A percentile compares a stretch with the other conserved stretches of the same genome.
Conservation (phyloP, 2,797 vertebrate genomes). For the Malacoctenus gilli region DNA sequence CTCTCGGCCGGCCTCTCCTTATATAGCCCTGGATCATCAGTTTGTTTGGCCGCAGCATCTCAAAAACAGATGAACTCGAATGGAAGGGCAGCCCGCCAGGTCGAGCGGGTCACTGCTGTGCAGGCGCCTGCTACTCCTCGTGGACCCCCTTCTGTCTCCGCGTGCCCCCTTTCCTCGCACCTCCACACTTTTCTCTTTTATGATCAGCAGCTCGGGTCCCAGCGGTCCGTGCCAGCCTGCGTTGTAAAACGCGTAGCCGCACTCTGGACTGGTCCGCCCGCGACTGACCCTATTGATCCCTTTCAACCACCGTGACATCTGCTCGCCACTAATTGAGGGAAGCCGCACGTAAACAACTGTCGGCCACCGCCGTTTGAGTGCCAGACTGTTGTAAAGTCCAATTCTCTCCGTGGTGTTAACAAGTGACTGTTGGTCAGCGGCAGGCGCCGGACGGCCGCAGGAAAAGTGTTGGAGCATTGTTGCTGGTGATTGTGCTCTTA, state of each 20-base stretch:
- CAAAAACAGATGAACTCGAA: slow-evolving; percentile 15
- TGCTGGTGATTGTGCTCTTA: neutral
- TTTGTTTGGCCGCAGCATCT: slow-evolving; percentile 41
- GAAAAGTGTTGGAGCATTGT: too few species aligned
- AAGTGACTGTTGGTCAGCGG: slow-evolving; percentile 11
- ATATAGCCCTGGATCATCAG: slow-evolving; percentile 63
- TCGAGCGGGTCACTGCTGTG: slow-evolving; percentile 54
- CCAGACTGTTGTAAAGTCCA: slow-evolving; percentile 60
- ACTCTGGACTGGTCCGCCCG: slow-evolving; percentile 57
- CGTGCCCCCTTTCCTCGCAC: slow-evolving; percentile 48
- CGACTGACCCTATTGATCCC: slow-evolving; percentile 72
- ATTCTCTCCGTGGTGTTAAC: slow-evolving; percentile 55
- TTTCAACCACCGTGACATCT: slow-evolving; percentile 69
- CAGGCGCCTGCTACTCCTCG: slow-evolving; percentile 25
- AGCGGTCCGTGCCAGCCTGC: slow-evolving; percentile 24
- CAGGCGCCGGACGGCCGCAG: too few species aligned
- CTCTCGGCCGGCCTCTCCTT: slow-evolving; percentile 58
- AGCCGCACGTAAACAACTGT: slow-evolving; percentile 58
- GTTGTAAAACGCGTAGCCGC: slow-evolving; percentile 62
- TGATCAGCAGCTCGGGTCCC: slow-evolving; percentile 38
- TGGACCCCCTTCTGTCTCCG: slow-evolving; percentile 50
- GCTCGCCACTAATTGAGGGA: slow-evolving; percentile 67
- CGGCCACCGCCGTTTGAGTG: slow-evolving; percentile 29
- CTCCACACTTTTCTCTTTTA: slow-evolving; percentile 43
- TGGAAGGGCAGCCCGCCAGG: slow-evolving; percentile 31